Conservation (phyloP, 2,888 invertebrate genomes). For the Perizoma flavofasciatum region DNA sequence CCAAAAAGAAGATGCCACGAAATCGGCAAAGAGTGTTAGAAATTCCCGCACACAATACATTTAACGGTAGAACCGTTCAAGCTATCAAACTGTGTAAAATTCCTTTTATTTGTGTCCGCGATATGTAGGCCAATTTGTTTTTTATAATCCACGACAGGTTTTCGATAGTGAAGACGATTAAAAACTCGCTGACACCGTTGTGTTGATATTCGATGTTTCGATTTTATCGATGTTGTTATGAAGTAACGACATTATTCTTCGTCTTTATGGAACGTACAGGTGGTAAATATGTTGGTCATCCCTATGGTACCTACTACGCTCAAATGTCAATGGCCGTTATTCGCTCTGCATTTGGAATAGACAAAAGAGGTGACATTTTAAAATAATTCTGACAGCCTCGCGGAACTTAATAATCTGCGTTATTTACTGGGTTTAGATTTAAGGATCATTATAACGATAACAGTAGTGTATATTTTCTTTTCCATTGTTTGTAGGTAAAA, state of each 20-base stretch:
- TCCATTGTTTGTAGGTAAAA: no score
- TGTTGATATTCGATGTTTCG: slow-evolving; percentile 54
- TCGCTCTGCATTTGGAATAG: no score
- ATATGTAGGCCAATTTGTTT: slow-evolving; percentile 74
- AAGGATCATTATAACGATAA: no score
- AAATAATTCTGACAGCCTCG: no score
- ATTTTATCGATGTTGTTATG: slow-evolving; percentile 57
- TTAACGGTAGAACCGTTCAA: slow-evolving; percentile 67
- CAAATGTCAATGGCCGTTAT: no score
- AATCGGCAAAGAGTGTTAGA: slow-evolving; percentile 44
- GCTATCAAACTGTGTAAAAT: slow-evolving; percentile 64
- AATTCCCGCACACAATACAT: slow-evolving; percentile 57
- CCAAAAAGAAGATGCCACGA: slow-evolving; percentile 2
- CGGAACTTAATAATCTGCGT: no score
- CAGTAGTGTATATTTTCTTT: no score
- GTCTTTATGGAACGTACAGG: background rate
- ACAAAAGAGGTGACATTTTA: no score
- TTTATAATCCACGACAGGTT: slow-evolving; percentile 68
- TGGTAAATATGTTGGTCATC: no score
- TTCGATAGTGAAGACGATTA: slow-evolving; percentile 54
- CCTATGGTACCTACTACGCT: no score
- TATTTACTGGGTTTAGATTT: no score
- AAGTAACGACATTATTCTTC: slow-evolving; percentile 44
- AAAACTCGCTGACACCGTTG: slow-evolving; percentile 56
- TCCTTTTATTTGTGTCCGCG: slow-evolving; percentile 67